Evolutionary conservation across 2,888 invertebrate species (phyloP), one percentile per base, ranked within the genome.

Genomic region (Dione juno): DNA sequence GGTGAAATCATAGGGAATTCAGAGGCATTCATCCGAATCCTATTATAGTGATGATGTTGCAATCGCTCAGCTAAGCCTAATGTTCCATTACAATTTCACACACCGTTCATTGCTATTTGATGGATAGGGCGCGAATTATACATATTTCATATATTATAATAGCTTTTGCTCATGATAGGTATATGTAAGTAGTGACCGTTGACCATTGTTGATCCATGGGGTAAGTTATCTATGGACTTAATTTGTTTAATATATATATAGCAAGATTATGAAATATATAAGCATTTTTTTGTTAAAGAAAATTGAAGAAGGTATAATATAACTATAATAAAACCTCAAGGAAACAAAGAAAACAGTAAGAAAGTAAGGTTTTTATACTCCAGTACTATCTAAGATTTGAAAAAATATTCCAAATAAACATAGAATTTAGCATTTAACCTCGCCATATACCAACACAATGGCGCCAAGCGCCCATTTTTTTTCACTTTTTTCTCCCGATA

Each of bases 11-110:
- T 66, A 66, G 57, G 58, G 52, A 67, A 67, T 61, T 75, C 70
- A 69, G 41, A 48, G 43, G 54, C 70, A 67, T 68, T 45, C 74
- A 72, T 68, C 66, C 66, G 67, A 70, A 75, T 69, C 70, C 54
- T 59, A 74, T 74, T 74, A 69, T 58, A 69, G 21, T 68, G 75
- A 72, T 75, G 75, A 75, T 74, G 68, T 53, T 69, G 72, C 75
- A 70, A 72, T 70, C 52, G 71, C 74, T 74, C 65, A 53, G 70
- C 61, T 53, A 66, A 74, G 58, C 66, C 64, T 69, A 70, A 74
- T 67, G 68, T 66, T 21, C 68, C 72, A 72, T 76, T 73, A 73
- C 70, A 74, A 73, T 74, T 76, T 71, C 75, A 67, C 69, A 72
- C 72, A 71, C 73, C 68, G 71, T 66, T 71, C 74, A 76, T 72